Base-by-base conservation (phyloP, 2,888 invertebrate species). In the Lasius fuliginosus region DNA sequence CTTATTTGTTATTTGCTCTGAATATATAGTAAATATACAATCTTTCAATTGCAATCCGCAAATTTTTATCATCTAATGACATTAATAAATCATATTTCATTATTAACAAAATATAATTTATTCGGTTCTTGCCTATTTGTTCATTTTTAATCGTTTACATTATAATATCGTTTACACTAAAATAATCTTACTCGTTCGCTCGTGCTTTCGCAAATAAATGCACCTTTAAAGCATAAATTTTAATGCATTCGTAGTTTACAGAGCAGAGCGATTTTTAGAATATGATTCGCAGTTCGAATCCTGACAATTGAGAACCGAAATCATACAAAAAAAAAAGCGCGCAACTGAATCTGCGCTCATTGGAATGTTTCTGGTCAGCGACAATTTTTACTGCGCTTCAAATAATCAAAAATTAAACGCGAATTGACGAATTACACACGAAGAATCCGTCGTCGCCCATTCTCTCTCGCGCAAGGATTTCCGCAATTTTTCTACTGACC, bases 331-430 rank as follows among this genome's bases (percentile, higher is more conserved):
- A 79, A 27, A 79, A 40, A 69, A 23, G 23, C 23, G 42, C 30
- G 56, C 33, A 40, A 27, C 3, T 53, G 65, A 53, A 49, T 64
- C 49, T 36, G 23, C 23, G 60, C 15, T 53, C 12, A 53, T 53
- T 77, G 40, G 23, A 76, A 53, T 53, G 18, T 12, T 53, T 49
- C 23, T 11, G 15, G 15, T 49, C 49, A 49, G 1, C 5, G 8
- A 6, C 27, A 33, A 62, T 60, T 46, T 64, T n/a, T 30, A 46
- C 9, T 64, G 15, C 46, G 23, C n/a, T 82, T 84, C 58, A 30
- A 67, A 58, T 81, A 82, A 84, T 84, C 67, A 73, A 65, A 84
- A 84, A 67, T 49, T 49, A 49, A n/a, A 18, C 58, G 15, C 71
- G 40, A 68, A 18, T 58, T 58, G 18, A 15, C 3, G 42, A 46